Base-by-base conservation (phyloP, 2,113 vertebrate genomes). In the Cygnus buccinator region DNA sequence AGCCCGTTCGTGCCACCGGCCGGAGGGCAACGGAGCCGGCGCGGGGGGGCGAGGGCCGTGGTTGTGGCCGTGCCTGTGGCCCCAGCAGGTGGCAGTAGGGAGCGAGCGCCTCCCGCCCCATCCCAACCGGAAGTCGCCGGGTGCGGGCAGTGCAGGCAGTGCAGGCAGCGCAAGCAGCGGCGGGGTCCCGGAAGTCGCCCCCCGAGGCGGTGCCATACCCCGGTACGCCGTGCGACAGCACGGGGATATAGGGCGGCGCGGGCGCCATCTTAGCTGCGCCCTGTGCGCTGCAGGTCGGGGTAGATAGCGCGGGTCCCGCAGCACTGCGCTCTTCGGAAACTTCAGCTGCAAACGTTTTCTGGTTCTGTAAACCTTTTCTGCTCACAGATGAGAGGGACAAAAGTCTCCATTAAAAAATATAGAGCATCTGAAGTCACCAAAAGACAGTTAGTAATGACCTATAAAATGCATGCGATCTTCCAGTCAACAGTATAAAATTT, bases 401-500 rank as follows among this genome's bases (percentile, higher is more conserved):
- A 90, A 91, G 62, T 78, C n/a, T 66, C 48, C 19, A 20, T 55
- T 95, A 80, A 93, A 96, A 95, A 87, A 39, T 57, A 35, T 8
- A 86, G 63, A 89, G 67, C 39, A 72, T 88, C 78, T 86, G 91
- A 92, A 96, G 50, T 85, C 48, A 95, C 70, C 81, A 74, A 94
- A 95, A 94, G 96, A 97, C 91, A 96, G 91, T 73, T 93, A 96
- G 89, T 96, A 92, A 91, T 83, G 91, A 84, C 50, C 95, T 90
- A 90, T 93, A 88, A 94, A 95, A 92, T 55, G 58, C 22, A 84
- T 94, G 87, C 35, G 95, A 92, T 74, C 88, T 96, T 95, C 90
- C 46, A 84, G 73, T 94, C 80, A 87, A 93, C 92, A 90, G 91
- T 96, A 81, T 90, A 95, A 97, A 96, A 84, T 97, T 84, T 90